Conservation (phyloP, 2,113 vertebrate species). For the Passer montanus region DNA sequence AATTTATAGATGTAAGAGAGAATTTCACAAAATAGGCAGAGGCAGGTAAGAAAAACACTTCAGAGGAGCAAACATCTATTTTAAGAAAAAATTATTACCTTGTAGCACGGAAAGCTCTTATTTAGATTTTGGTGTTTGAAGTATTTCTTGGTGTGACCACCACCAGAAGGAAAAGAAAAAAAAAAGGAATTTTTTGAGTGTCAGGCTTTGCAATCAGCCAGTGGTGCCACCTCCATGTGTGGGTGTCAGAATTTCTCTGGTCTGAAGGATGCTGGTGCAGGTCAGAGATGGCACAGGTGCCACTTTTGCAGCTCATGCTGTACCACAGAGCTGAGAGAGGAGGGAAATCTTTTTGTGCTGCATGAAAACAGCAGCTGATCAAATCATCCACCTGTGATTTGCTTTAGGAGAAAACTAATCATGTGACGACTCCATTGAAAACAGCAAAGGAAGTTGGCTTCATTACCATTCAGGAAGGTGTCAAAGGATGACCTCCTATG, state of each 20-base stretch:
- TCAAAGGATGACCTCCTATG: background rate
- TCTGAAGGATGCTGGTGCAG: background rate
- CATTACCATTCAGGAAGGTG: background rate
- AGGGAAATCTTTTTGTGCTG: background rate
- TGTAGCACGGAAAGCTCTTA: background rate
- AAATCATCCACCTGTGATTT: background rate
- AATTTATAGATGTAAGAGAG: background rate
- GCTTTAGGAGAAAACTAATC: background rate
- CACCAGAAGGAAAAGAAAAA: too few species aligned
- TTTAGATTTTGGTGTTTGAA: background rate
- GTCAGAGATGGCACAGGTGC: background rate
- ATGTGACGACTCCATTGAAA: background rate
- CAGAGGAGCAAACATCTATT: background rate
- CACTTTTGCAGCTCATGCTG: background rate
- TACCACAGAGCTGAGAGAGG: background rate
- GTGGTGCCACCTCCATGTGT: accelerated
- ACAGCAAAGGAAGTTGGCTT: background rate
- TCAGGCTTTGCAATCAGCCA: background rate
- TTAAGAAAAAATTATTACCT: background rate
- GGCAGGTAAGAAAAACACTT: constrained; percentile 1
- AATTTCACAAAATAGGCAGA: background rate
- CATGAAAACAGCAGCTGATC: background rate
- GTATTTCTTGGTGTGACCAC: background rate
- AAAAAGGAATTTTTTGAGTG: background rate
- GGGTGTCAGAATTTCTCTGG: background rate